Base-by-base conservation (phyloP, 2,113 vertebrate species). In the Oryzias woworae region DNA sequence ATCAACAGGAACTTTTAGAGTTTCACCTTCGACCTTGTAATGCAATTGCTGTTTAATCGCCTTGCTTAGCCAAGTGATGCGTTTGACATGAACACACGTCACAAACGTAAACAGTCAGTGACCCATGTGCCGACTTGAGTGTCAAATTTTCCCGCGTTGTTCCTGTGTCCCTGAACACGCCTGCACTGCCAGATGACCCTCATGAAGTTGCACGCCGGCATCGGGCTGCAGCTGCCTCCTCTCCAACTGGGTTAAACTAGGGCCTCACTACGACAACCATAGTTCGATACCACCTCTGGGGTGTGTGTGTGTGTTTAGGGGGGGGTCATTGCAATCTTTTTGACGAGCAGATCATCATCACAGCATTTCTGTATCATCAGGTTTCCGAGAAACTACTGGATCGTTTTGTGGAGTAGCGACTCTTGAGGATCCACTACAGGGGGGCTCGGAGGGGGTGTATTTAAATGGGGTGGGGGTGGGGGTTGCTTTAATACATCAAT, bases 341-440 rank as follows among this genome's bases (percentile, higher is more conserved):
- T 88, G 87, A 90, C 75, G 77, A 80, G 65, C 86, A 88, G 88
- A 89, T 91, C 80, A 87, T 89, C 84, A 91, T 90, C 89, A 87
- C 82, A 85, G 82, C 78, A 60, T 84, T 85, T 86, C 80, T 83
- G 85, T 85, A 82, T 82, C 90, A 90, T 91, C 86, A 84, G 91
- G 91, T 78, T 71, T 67, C 73, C 50, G 65, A 83, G 8, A 85
- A 78, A 77, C 84, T 67, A 85, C 76, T 63, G 69, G 63, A 90
- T 89, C 75, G 73, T 84, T 82, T 72, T 58, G 74, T 67, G 62
- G 82, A 81, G 73, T 58, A 80, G 73, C 57, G 17, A 71, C 82
- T 84, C 83, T 80, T 58, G 13, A 80, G 69, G 55, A 72, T 71
- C 60, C 64, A 51, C 36, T 46, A 5, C n/a, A 52, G 69, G 64